A percentile compares a stretch with the other conserved stretches of the same genome.
Evolutionary conservation across 2,797 vertebrate species (phyloP).

Genomic region (Rhynchotus rufescens): DNA sequence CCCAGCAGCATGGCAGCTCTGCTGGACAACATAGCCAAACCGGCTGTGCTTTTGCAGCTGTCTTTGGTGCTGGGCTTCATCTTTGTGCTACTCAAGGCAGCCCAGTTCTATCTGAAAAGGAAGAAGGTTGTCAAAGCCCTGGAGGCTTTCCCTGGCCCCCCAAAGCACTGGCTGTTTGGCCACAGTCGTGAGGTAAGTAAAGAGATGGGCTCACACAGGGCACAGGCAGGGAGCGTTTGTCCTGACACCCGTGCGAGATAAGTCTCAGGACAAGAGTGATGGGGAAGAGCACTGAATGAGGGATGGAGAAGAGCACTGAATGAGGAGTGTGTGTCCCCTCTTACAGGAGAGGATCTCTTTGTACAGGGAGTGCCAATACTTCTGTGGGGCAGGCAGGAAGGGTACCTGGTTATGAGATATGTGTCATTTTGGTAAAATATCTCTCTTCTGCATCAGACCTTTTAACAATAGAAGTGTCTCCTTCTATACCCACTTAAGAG

Average conservation of each 20-base stretch:
- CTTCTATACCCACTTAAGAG: not conserved
- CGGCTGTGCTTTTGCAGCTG: not conserved
- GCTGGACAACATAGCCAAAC: not conserved
- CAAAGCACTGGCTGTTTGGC: slow-evolving; percentile 76
- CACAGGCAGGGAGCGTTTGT: not conserved
- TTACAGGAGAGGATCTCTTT: not conserved
- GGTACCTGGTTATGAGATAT: not conserved
- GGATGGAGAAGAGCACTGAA: not conserved
- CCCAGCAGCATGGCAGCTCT: not conserved
- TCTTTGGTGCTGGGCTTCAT: slow-evolving; percentile 14
- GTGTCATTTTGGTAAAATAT: not conserved
- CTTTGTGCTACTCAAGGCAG: slow-evolving; percentile 63
- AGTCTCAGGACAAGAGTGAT: not conserved
- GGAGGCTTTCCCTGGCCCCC: slow-evolving; percentile 76
- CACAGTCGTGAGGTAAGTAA: slow-evolving; percentile 72
- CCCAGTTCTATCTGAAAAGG: slow-evolving; percentile 34
- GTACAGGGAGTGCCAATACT: not conserved
- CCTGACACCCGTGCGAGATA: not conserved
- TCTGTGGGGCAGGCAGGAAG: not conserved
- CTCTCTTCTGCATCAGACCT: not conserved
- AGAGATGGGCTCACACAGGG: not conserved
- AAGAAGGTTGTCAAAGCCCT: slow-evolving; percentile 60
- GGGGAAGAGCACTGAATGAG: too few species aligned
- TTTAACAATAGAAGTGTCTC: not conserved
- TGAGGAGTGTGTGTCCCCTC: fast-evolving